Conservation (phyloP, 2,113 vertebrate genomes). For the Tretioscincus oriximinensis region DNA sequence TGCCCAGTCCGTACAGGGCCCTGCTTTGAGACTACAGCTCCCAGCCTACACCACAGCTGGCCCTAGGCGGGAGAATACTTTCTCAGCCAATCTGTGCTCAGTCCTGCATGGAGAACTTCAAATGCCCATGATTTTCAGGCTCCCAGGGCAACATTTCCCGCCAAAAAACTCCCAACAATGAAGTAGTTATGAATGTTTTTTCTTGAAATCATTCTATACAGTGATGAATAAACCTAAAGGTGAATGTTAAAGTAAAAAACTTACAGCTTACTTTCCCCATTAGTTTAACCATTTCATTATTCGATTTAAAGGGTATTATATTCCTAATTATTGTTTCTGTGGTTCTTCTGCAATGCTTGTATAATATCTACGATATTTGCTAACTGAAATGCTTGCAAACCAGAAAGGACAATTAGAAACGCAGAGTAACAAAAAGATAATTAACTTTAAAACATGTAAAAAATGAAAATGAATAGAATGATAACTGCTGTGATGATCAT, state of each 20-base stretch:
- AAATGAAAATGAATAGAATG: conserved; percentile 7
- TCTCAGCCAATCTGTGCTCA: too few relatives aligned
- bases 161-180: too few relatives aligned
- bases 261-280: conserved; percentile 37
- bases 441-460: not conserved
- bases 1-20: too few relatives aligned
- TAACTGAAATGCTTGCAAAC: conserved; percentile 46
- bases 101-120: too few relatives aligned
- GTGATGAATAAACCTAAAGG: not conserved
- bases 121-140: too few relatives aligned
- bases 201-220: not conserved
- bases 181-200: not conserved
- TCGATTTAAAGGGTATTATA: conserved; percentile 50
- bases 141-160: too few relatives aligned
- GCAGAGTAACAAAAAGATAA: conserved; percentile 14
- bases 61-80: too few relatives aligned
- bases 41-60: too few relatives aligned
- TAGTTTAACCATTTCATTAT: conserved; percentile 47
- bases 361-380: conserved; percentile 55
- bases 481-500: conserved; percentile 30
- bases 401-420: conserved; percentile 46
- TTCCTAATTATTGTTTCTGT: conserved; percentile 60
- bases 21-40: too few relatives aligned
- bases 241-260: not conserved
- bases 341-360: conserved; percentile 56